Percentiles rank a stretch among this genome's conserved stretches.
phyloP scores from a whole-genome alignment of 2,888 invertebrate genomes.

The Tupiocoris notatus region DNA sequence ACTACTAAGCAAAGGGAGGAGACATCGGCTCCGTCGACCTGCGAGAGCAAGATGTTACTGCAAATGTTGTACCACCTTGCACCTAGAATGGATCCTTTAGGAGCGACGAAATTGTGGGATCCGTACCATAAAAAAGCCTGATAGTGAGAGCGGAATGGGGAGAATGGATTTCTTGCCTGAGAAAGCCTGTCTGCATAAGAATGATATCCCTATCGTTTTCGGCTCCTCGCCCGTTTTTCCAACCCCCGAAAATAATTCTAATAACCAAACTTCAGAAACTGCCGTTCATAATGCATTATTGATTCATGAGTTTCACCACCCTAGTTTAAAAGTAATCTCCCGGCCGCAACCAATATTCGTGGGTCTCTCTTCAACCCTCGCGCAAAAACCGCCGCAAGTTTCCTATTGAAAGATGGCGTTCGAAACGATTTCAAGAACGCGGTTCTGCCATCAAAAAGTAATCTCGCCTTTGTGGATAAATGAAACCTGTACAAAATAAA shows the following conservation, averaged over 20 bases:
- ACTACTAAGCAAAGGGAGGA: no score
- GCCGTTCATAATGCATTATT: conserved; percentile 42
- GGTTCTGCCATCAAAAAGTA: background rate
- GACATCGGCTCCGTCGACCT: no score
- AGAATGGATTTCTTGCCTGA: conserved; percentile 24
- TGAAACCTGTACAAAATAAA: no score
- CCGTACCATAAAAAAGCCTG: background rate
- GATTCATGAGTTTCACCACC: conserved; percentile 41
- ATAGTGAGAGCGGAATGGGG: background rate
- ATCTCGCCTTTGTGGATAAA: background rate
- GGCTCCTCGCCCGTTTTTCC: conserved; percentile 12
- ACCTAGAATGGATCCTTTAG: background rate
- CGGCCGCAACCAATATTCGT: conserved; percentile 40
- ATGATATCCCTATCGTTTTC: conserved; percentile 37
- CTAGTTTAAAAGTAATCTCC: conserved; percentile 42
- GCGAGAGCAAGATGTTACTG: background rate
- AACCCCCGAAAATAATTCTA: conserved; percentile 33
- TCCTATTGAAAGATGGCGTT: background rate
- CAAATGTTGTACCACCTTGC: background rate
- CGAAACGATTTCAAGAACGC: background rate
- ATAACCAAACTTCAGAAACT: conserved; percentile 41
- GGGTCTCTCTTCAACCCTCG: conserved; percentile 11
- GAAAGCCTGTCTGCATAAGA: conserved; percentile 39
- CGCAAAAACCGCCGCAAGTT: background rate
- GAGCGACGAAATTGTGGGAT: background rate